Evolutionary conservation across 2,888 invertebrate genomes (phyloP), one percentile per base, ranked within the genome.

Genomic region (Protodeltote pygarga): DNA sequence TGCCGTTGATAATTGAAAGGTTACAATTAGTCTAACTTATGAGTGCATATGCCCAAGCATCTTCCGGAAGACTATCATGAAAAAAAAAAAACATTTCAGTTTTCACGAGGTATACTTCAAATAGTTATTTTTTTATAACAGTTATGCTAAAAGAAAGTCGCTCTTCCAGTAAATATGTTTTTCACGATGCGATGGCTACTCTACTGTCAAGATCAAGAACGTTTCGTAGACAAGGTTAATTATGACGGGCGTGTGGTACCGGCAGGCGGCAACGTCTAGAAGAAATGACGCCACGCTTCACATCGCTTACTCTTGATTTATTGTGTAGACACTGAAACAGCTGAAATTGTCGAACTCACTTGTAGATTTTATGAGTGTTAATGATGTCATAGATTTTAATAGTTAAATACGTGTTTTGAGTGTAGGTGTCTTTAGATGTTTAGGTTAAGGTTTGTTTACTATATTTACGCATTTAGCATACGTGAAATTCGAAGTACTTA

Each of bases 171-270:
- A 42, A 45, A 40, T 46, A 52, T 57, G 63, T 45, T 64, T 65
- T 52, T 46, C 32, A 55, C 51, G 46, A 52, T 58, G 57, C 51
- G 46, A 52, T 58, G 44, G 48, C 41, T 35, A 37, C 31, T 38
- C 55, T 60, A 44, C 65, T 75, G 73, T 77, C 80, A 85, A 84
- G 84, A 86, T 86, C 85, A 85, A 75, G 83, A 81, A 72, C 83
- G 80, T 71, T 72, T 60, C 63, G 55, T 40, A 71, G 77, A 76
- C 81, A 82, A 83, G 83, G 81, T 79, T 82, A 78, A 81, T 81
- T 73, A 75, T 75, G 79, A 82, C 72, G 66, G 71, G 62, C 71
- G 65, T 63, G 63, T 65, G 64, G 65, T 74, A 59, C 70, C 77
- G 74, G 67, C 74, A 72, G 50, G 49, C 63, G 31, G 25, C 27